A percentile compares a stretch with the other conserved stretches of the same genome.
Conservation (phyloP, 2,113 vertebrate species). For the Tyto alba region DNA sequence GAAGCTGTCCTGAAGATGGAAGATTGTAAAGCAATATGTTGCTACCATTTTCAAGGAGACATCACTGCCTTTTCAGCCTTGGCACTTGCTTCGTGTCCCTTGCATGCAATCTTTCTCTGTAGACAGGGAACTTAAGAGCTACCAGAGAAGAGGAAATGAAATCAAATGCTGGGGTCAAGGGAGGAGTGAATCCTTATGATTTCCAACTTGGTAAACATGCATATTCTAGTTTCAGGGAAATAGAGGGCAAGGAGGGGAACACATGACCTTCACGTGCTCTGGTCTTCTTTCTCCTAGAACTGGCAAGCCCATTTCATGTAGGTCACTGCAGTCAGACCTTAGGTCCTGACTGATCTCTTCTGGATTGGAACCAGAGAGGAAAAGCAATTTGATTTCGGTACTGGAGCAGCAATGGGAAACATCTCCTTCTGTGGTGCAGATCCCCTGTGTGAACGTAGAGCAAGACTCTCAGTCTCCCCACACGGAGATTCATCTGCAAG, state of each 20-base stretch:
- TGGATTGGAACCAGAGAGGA: neutral
- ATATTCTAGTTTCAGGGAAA: neutral
- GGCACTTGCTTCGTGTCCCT: neutral
- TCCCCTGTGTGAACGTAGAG: neutral
- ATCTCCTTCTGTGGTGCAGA: neutral
- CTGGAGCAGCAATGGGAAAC: neutral
- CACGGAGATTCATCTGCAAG: neutral
- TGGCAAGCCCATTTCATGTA: neutral
- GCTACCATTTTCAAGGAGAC: neutral
- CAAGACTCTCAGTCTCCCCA: neutral
- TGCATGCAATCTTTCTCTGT: accelerated
- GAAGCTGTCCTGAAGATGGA: neutral
- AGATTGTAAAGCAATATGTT: neutral
- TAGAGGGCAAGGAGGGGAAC: neutral
- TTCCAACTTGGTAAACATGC: neutral
- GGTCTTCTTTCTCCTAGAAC: neutral
- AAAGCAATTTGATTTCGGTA: neutral
- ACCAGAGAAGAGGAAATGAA: neutral
- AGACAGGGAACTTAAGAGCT: neutral
- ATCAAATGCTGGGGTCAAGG: neutral
- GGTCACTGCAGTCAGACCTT: neutral
- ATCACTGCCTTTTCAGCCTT: neutral
- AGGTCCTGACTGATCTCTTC: neutral
- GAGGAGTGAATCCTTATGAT: neutral
- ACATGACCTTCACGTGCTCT: neutral